Percentiles rank a stretch among this genome's conserved stretches.
phyloP scores from a whole-genome alignment of 92 coral and sea anemone species.

The Parazoanthus swiftii region DNA sequence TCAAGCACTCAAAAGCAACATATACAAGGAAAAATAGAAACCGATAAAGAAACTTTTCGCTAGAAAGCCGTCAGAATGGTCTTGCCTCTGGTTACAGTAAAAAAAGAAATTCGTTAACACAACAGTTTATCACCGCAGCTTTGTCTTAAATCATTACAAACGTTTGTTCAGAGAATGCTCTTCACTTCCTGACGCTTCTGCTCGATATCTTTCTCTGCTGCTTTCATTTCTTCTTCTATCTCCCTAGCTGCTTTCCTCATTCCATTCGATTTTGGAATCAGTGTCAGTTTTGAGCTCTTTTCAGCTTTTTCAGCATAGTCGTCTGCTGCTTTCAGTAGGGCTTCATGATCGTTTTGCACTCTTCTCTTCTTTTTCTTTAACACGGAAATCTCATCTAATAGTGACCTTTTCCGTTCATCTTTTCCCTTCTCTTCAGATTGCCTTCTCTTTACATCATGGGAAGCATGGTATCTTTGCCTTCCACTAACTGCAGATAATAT shows the following conservation, averaged over 20 bases:
- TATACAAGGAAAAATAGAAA: too few relatives aligned
- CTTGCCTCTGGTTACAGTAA: too few relatives aligned
- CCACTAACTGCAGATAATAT: too few relatives aligned
- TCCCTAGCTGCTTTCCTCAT: conserved; percentile 43
- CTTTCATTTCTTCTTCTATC: conserved; percentile 9
- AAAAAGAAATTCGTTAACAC: too few relatives aligned
- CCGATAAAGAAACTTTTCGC: too few relatives aligned
- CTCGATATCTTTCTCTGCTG: too few relatives aligned
- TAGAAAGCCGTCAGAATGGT: too few relatives aligned
- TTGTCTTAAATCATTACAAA: not conserved
- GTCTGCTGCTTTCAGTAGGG: conserved; percentile 33
- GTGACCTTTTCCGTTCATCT: too few relatives aligned
- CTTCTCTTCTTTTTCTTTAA: conserved; percentile 42
- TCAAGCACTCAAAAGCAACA: too few relatives aligned
- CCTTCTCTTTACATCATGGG: conserved; percentile 1
- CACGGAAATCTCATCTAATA: conserved; percentile 10
- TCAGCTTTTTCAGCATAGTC: conserved; percentile 32
- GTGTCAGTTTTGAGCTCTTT: conserved; percentile 3
- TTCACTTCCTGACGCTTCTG: too few relatives aligned
- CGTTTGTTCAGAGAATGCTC: not conserved
- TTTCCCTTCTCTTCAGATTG: conserved; percentile 6
- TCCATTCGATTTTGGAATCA: conserved; percentile 25
- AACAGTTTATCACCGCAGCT: not conserved
- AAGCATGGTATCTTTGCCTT: too few relatives aligned
- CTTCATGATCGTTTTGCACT: conserved; percentile 29